A percentile compares a stretch with the other conserved stretches of the same genome.
phyloP scores from a whole-genome alignment of 2,888 invertebrate genomes.

The Galerucella pusilla region DNA sequence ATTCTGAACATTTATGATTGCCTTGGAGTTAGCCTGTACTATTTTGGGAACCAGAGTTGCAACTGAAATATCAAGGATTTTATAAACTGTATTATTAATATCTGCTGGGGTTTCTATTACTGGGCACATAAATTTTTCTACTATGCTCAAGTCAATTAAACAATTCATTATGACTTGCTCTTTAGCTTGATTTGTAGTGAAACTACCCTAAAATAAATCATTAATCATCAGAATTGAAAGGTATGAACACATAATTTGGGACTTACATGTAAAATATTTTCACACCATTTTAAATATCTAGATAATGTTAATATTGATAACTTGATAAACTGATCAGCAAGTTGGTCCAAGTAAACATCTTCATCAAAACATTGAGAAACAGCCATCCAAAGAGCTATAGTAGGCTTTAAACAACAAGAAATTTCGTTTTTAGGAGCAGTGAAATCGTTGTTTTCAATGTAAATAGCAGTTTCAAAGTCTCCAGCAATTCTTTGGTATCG shows the following conservation, averaged over 20 bases:
- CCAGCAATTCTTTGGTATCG: slow-evolving; percentile 94
- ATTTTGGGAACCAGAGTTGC: slow-evolving; percentile 51
- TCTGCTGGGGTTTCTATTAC: slow-evolving; percentile 39
- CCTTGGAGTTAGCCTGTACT: slow-evolving; percentile 51
- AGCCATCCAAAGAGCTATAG: slow-evolving; percentile 65
- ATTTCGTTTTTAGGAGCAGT: slow-evolving; percentile 57
- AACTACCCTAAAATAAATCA: slow-evolving; percentile 35
- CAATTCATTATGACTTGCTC: slow-evolving; percentile 56
- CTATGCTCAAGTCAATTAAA: slow-evolving; percentile 54
- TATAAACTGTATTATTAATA: slow-evolving; percentile 53
- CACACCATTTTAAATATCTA: slow-evolving; percentile 82
- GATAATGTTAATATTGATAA: slow-evolving; percentile 85
- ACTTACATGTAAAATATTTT: slow-evolving; percentile 48
- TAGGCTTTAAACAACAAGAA: slow-evolving; percentile 64
- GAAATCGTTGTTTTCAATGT: slow-evolving; percentile 48
- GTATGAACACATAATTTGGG: background rate
- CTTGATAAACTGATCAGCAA: slow-evolving; percentile 89
- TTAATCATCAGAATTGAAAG: background rate
- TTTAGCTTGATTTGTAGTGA: slow-evolving; percentile 42
- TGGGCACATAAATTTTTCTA: slow-evolving; percentile 49
- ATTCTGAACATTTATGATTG: slow-evolving; percentile 46
- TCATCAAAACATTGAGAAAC: slow-evolving; percentile 76
- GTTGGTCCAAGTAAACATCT: slow-evolving; percentile 81
- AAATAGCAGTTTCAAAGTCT: slow-evolving; percentile 67
- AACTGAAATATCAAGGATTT: slow-evolving; percentile 53